Percentiles rank a stretch among this genome's conserved stretches.
These are phyloP conservation scores for Denticeps clupeoides DNA, from an alignment of 2,797 vertebrate species.

Conservation along the genomic window DNA sequence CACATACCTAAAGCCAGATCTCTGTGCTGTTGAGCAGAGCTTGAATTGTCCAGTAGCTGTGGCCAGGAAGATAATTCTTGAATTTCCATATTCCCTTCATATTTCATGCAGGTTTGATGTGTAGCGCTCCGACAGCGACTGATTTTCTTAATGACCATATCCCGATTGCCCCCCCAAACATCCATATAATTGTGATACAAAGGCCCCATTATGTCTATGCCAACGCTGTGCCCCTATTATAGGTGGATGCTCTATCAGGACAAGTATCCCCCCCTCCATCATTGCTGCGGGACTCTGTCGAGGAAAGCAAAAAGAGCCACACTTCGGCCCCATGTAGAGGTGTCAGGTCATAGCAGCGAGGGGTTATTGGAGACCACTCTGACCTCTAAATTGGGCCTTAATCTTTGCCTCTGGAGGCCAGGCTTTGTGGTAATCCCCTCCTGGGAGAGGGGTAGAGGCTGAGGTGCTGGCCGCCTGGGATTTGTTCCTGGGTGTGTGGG, in stretches of 20 bases:
- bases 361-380: conserved; percentile 46
- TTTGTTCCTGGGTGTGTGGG: conserved; percentile 16
- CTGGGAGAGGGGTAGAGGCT: conserved; percentile 44
- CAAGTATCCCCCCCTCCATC: conserved; percentile 32
- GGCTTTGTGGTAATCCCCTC: conserved; percentile 37
- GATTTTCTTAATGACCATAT: no score
- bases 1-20: no score
- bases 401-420: conserved; percentile 35
- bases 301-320: conserved; percentile 32
- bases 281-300: conserved; percentile 37
- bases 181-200: conserved; percentile 28
- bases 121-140: no score
- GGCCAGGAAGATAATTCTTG: no score
- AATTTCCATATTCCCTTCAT: no score
- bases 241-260: no score
- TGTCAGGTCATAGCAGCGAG: conserved; percentile 46
- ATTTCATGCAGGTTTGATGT: no score
- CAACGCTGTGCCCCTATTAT: no score
- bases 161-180: no score
- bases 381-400: conserved; percentile 59
- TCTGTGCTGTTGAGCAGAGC: no score
- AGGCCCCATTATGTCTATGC: conserved; percentile 26
- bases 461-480: conserved; percentile 22
- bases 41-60: no score
- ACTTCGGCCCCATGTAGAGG: conserved; percentile 49